Evolutionary conservation across 2,888 invertebrate species (phyloP).

Genomic region (Gandaritis pyraliata): DNA sequence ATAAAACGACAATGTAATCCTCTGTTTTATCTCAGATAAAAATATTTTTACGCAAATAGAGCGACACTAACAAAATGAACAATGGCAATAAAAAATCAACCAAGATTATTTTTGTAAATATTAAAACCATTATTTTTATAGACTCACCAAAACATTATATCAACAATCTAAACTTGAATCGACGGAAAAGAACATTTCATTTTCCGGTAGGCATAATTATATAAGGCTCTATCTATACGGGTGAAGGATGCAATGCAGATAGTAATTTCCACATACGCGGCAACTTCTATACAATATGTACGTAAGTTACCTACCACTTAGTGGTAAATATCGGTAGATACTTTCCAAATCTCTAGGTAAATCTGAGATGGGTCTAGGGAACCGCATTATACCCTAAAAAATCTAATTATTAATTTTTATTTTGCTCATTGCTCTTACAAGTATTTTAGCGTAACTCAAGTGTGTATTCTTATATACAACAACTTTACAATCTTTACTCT

Average conservation of each 20-base stretch:
- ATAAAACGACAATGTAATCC: too few relatives aligned
- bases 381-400: too few relatives aligned
- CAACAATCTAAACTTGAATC: slow-evolving; percentile 41
- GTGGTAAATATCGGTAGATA: slow-evolving; percentile 13
- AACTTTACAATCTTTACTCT: too few relatives aligned
- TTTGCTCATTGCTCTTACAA: too few relatives aligned
- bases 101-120: too few relatives aligned
- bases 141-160: slow-evolving; percentile 34
- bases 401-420: too few relatives aligned
- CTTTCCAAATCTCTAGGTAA: not conserved
- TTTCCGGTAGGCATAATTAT: slow-evolving; percentile 43
- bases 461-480: too few relatives aligned
- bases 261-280: slow-evolving; percentile 21
- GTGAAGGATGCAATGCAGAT: slow-evolving; percentile 41
- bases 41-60: too few relatives aligned
- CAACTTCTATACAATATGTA: slow-evolving; percentile 6
- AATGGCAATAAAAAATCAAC: not conserved
- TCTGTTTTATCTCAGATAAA: too few relatives aligned
- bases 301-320: not conserved
- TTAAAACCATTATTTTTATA: slow-evolving; percentile 11
- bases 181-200: slow-evolving; percentile 41
- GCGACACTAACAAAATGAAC: not conserved
- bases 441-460: too few relatives aligned
- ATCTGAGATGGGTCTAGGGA: too few relatives aligned
- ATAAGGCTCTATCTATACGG: slow-evolving; percentile 39